Evolutionary conservation across 2,797 vertebrate genomes (phyloP).

Genomic region (Coranthus polyacanthus): DNA sequence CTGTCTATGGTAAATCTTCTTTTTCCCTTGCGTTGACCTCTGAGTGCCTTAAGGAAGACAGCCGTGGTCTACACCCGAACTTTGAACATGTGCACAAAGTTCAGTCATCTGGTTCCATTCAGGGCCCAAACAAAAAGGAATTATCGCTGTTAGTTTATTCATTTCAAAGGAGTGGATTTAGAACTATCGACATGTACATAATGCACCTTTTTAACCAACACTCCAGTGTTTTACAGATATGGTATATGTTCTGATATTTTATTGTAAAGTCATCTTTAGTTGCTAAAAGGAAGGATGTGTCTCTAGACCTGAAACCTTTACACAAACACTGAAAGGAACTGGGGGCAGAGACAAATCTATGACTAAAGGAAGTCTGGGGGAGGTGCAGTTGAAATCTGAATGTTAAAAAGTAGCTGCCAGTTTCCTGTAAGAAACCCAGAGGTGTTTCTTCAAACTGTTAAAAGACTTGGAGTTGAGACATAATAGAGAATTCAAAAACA

Average conservation of each 20-base stretch:
- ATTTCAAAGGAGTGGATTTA: no score
- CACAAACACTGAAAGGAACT: conserved; percentile 14
- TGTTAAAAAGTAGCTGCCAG: not conserved
- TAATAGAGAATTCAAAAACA: no score
- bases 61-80: not conserved
- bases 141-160: no score
- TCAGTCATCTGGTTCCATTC: conserved; percentile 37
- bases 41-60: conserved; percentile 9
- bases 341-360: conserved; percentile 12
- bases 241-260: no score
- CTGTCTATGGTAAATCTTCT: conserved; percentile 92
- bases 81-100: conserved; percentile 9
- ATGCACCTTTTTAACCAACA: no score
- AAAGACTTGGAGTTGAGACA: no score
- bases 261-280: conserved; percentile 3
- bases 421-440: conserved; percentile 5
- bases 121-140: not conserved
- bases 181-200: no score
- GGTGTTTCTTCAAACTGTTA: not conserved
- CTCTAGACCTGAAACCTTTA: conserved; percentile 8
- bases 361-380: conserved; percentile 16
- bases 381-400: not conserved
- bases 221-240: no score
- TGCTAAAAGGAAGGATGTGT: conserved; percentile 37
- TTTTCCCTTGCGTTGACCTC: not conserved